These are phyloP conservation scores for Prionace glauca DNA, from an alignment of 2,797 vertebrate species.

Conservation along the genomic window DNA sequence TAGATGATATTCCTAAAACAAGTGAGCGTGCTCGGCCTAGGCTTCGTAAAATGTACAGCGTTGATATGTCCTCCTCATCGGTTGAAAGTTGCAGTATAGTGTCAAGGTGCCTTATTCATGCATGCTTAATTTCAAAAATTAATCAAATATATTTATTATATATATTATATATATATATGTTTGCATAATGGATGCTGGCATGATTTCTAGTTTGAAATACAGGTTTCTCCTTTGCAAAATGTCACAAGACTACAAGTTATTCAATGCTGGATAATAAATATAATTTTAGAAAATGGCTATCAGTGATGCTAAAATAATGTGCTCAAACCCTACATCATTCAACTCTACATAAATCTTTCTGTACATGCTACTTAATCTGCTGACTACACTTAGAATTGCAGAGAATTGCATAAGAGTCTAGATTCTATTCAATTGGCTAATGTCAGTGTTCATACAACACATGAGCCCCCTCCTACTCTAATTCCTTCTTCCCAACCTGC, in stretches of 20 bases:
- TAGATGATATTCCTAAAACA: constrained; percentile 94
- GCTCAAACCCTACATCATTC: background rate
- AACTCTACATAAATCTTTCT: background rate
- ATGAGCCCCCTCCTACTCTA: background rate
- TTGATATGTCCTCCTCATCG: constrained; percentile 89
- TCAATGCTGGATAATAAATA: background rate
- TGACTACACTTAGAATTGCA: background rate
- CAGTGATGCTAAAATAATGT: too few relatives aligned
- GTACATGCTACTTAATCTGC: too few relatives aligned
- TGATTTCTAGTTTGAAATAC: background rate
- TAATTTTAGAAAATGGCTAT: background rate
- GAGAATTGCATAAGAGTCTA: background rate
- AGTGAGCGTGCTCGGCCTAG: constrained; percentile 93
- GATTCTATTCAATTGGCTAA: background rate
- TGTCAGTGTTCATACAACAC: background rate
- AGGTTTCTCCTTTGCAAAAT: background rate
- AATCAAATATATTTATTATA: background rate
- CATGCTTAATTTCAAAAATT: constrained; percentile 55
- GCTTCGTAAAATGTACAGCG: constrained; percentile 85
- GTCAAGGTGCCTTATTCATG: constrained; percentile 81
- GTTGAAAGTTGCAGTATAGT: constrained; percentile 86
- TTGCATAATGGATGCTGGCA: constrained; percentile 3
- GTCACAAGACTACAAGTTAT: background rate
- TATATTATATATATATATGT: constrained; percentile 22
- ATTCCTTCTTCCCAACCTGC: background rate